phyloP scores from a whole-genome alignment of 2,888 invertebrate genomes.

The Cephus nigrinus region DNA sequence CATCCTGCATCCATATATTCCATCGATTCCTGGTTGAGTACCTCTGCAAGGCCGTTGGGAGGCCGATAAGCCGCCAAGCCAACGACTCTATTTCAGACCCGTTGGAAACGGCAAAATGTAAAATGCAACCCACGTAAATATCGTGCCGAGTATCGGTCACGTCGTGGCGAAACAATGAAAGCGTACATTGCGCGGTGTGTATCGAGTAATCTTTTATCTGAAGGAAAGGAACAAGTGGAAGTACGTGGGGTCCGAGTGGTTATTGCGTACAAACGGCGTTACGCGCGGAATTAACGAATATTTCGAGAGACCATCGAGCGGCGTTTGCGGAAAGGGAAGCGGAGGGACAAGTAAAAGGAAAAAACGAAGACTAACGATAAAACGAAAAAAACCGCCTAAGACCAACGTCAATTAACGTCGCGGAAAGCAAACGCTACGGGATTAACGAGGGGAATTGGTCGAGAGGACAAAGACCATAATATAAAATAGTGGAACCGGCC shows the following conservation, averaged over 20 bases:
- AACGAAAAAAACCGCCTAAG: neutral
- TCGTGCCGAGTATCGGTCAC: neutral
- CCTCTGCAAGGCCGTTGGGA: constrained; percentile 35
- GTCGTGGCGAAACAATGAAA: neutral
- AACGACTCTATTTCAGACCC: constrained; percentile 29
- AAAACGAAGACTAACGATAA: neutral
- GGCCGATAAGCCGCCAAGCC: constrained; percentile 27
- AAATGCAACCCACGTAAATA: neutral
- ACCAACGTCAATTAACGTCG: neutral
- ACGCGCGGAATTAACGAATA: neutral
- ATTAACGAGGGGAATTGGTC: constrained; percentile 9
- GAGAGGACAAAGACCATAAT: neutral
- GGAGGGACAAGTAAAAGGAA: neutral
- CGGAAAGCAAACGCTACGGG: neutral
- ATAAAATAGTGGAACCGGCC: neutral
- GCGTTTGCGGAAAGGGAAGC: neutral
- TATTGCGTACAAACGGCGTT: neutral
- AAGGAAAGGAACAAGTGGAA: neutral
- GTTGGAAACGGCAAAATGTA: constrained; percentile 15
- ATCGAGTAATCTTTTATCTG: neutral
- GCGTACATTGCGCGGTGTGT: neutral
- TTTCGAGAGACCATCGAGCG: neutral
- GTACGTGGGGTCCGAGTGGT: neutral
- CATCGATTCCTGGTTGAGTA: constrained; percentile 17
- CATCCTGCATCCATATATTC: neutral